Conservation (phyloP, 64 coral and sea anemone species). For the Dendrophyllia cribrosa region DNA sequence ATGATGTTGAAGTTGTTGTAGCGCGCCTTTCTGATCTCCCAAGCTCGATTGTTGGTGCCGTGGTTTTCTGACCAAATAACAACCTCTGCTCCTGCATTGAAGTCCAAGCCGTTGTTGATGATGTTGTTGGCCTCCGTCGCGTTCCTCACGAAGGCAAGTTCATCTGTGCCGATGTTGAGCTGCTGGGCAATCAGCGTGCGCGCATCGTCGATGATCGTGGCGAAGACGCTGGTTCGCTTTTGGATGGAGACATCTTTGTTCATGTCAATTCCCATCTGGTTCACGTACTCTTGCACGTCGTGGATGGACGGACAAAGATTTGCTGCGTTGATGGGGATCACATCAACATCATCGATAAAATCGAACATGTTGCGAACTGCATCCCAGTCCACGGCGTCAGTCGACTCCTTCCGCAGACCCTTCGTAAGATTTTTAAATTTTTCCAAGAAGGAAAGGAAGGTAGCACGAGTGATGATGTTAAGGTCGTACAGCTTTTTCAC, state of each 20-base stretch:
- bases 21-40: background rate
- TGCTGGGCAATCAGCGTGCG: constrained; percentile 3
- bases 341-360: constrained; percentile 3
- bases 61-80: constrained; percentile 51
- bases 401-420: too few species aligned
- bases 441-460: background rate
- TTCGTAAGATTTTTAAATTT: too few species aligned
- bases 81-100: constrained; percentile 24
- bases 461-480: background rate
- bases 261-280: constrained; percentile 6
- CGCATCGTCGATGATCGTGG: background rate
- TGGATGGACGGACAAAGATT: constrained; percentile 9
- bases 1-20: too few species aligned
- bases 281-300: background rate
- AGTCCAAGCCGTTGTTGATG: constrained; percentile 15
- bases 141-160: constrained; percentile 42
- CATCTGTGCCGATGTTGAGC: background rate
- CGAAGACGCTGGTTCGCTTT: background rate
- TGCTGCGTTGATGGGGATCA: constrained; percentile 31
- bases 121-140: constrained; percentile 45
- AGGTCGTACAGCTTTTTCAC: background rate
- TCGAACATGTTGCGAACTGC: constrained; percentile 26
- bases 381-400: background rate
- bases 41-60: constrained; percentile 8
- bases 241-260: constrained; percentile 21